These are phyloP conservation scores for Oscheius onirici DNA, from an alignment of 2,888 invertebrate genomes.

Conservation along the genomic window DNA sequence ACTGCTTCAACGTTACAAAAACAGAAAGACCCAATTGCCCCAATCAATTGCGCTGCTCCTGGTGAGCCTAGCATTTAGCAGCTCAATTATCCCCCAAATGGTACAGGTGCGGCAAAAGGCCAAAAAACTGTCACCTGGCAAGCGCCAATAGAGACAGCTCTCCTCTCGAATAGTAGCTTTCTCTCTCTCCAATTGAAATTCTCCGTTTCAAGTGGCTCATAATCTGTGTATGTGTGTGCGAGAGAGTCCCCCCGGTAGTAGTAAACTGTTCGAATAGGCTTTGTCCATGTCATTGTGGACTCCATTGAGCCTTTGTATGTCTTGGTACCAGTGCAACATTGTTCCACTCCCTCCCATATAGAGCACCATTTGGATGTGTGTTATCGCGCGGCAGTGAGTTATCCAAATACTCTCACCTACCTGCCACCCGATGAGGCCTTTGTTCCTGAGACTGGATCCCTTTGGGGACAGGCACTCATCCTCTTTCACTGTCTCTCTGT, in stretches of 20 bases:
- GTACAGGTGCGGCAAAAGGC: neutral
- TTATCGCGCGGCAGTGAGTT: neutral
- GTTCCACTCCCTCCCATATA: neutral
- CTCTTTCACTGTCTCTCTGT: too few species aligned
- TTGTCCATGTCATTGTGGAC: neutral
- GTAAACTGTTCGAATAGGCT: conserved; percentile 7
- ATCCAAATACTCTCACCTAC: conserved; percentile 20
- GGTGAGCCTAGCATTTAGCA: too few species aligned
- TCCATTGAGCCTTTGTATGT: conserved; percentile 13
- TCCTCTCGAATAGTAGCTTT: too few species aligned
- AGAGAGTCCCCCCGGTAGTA: conserved; percentile 1
- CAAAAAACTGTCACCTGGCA: conserved; percentile 2
- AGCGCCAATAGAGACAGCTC: neutral
- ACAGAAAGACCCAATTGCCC: too few species aligned
- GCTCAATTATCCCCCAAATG: too few species aligned
- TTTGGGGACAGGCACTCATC: neutral
- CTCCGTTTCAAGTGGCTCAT: conserved; percentile 11
- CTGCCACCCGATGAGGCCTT: conserved; percentile 22
- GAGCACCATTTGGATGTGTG: conserved; percentile 9
- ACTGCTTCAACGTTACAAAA: too few species aligned
- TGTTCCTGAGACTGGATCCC: neutral
- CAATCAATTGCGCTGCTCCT: too few species aligned
- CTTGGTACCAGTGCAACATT: conserved; percentile 20
- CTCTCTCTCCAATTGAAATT: neutral
- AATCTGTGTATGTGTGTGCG: too few species aligned